Evolutionary conservation across 1,140 invertebrate species (phyloP).

Genomic region (Conus ventricosus): DNA sequence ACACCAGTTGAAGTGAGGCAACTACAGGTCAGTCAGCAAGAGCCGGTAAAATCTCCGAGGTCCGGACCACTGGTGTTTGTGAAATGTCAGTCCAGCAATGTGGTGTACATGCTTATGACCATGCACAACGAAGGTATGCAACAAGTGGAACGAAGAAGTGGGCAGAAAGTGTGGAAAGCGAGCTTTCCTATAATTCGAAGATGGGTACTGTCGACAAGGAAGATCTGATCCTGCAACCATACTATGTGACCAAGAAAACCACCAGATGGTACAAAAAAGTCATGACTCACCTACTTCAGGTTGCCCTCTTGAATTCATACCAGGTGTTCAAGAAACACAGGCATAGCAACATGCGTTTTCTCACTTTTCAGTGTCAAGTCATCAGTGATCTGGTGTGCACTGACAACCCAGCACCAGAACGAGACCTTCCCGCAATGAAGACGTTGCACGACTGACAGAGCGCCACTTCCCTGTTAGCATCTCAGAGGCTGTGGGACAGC

Average conservation of each 20-base stretch:
- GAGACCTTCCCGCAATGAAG: background rate
- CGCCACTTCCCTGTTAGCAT: background rate
- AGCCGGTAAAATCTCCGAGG: background rate
- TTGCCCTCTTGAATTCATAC: constrained; percentile 31
- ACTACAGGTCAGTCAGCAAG: background rate
- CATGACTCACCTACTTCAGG: constrained; percentile 24
- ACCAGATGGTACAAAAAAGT: constrained; percentile 43
- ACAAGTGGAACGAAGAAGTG: background rate
- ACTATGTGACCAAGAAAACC: constrained; percentile 28
- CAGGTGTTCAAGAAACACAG: constrained; percentile 16
- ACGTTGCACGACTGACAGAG: background rate
- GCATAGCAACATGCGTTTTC: background rate
- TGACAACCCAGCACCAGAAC: background rate
- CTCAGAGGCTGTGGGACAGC: background rate
- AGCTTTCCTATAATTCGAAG: constrained; percentile 30
- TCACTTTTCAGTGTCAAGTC: constrained; percentile 18
- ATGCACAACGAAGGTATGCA: constrained; percentile 13
- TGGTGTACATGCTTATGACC: constrained; percentile 31
- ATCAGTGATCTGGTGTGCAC: background rate
- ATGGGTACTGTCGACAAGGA: constrained; percentile 35
- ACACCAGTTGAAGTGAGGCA: background rate
- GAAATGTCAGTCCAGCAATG: constrained; percentile 32
- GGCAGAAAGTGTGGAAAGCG: constrained; percentile 14
- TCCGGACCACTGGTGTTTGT: background rate
- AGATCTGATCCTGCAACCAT: constrained; percentile 38